phyloP scores from a whole-genome alignment of 2,113 vertebrate genomes.

The Passer montanus region DNA sequence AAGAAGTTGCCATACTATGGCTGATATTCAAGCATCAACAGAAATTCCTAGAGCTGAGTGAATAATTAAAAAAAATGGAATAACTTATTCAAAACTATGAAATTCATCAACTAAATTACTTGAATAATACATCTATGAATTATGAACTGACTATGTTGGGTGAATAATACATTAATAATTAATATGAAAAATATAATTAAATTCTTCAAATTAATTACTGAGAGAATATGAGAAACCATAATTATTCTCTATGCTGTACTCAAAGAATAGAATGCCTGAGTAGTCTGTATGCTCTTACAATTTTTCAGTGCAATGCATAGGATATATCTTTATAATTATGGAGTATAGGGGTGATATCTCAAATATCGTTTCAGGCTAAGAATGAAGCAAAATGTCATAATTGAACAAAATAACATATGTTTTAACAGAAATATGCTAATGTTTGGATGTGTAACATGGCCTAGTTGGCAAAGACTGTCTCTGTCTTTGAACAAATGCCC shows the following conservation, averaged over 20 bases:
- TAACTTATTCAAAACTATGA: constrained; percentile 68
- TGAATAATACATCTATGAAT: constrained; percentile 70
- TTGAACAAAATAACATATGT: constrained; percentile 12
- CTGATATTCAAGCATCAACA: constrained; percentile 1
- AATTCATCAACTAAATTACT: constrained; percentile 72
- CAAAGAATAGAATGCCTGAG: constrained; percentile 49
- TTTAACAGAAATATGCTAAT: constrained; percentile 41
- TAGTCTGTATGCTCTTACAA: background rate
- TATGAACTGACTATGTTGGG: constrained; percentile 53
- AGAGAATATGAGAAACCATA: constrained; percentile 58
- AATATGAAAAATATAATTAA: constrained; percentile 72
- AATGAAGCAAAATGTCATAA: background rate
- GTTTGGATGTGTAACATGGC: background rate
- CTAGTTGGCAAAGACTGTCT: background rate
- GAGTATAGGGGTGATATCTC: background rate
- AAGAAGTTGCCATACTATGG: background rate
- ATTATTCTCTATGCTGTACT: constrained; percentile 58
- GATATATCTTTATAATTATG: background rate
- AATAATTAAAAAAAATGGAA: constrained; percentile 61
- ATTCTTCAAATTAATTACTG: constrained; percentile 73
- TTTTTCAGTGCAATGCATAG: background rate
- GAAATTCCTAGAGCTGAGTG: constrained; percentile 14
- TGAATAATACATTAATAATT: constrained; percentile 73
- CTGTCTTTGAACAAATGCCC: background rate
- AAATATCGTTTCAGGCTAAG: background rate